Conservation (phyloP, 2,888 invertebrate species). For the Ophion slaviceki region DNA sequence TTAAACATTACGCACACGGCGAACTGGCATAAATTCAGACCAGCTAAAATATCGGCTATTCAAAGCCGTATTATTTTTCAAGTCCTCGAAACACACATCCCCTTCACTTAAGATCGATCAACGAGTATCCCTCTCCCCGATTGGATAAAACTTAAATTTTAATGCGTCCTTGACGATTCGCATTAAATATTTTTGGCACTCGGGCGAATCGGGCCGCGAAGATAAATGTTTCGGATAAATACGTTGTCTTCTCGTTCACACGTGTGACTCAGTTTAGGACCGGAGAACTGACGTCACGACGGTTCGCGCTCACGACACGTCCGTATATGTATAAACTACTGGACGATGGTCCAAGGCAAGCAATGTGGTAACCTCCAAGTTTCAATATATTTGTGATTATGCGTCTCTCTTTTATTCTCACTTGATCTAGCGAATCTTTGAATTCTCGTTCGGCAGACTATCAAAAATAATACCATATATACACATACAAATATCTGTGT, state of each 20-base stretch:
- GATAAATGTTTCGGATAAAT: constrained; percentile 12
- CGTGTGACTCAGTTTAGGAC: constrained; percentile 75
- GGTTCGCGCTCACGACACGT: constrained; percentile 74
- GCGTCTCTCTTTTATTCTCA: constrained; percentile 6
- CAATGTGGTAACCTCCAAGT: constrained; percentile 73
- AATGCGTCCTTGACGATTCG: neutral
- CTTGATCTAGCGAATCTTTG: constrained; percentile 41
- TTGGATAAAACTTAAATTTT: neutral
- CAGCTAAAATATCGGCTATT: neutral
- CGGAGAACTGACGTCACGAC: constrained; percentile 77
- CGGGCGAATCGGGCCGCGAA: constrained; percentile 28
- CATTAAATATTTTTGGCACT: constrained; percentile 5
- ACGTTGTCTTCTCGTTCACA: constrained; percentile 28
- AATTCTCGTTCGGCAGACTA: constrained; percentile 36
- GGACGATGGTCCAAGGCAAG: constrained; percentile 78
- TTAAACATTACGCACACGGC: neutral
- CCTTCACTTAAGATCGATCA: neutral
- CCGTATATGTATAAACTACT: constrained; percentile 80
- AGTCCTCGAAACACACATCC: neutral
- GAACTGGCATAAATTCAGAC: neutral
- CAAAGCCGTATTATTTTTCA: neutral
- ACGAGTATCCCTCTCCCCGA: neutral
- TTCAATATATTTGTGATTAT: constrained; percentile 25
- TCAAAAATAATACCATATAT: constrained; percentile 34
- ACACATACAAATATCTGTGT: neutral